These are phyloP conservation scores for Pollachius pollachius DNA, from an alignment of 2,113 vertebrate species.

Conservation along the genomic window DNA sequence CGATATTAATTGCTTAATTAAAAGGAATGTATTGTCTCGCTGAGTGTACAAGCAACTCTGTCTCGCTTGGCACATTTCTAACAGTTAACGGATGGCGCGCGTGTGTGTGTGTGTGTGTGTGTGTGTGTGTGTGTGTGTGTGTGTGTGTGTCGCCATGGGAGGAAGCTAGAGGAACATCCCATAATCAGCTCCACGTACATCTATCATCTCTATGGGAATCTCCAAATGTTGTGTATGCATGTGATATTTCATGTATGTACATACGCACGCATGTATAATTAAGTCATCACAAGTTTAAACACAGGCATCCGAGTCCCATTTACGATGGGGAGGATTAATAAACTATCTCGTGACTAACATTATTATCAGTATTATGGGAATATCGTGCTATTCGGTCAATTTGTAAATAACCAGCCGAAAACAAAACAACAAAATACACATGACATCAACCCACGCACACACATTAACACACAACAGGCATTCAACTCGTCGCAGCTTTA, in stretches of 20 bases:
- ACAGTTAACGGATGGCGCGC: conserved; percentile 26
- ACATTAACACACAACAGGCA: neutral
- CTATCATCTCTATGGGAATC: too few relatives aligned
- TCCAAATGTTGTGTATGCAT: too few relatives aligned
- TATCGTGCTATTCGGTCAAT: neutral
- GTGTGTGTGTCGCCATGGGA: neutral
- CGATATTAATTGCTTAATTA: conserved; percentile 65
- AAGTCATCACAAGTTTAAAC: too few relatives aligned
- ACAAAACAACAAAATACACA: neutral
- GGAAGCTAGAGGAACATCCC: neutral
- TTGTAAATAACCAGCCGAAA: conserved; percentile 10
- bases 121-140: conserved; percentile 9
- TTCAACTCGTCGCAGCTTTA: too few relatives aligned
- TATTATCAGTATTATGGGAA: neutral
- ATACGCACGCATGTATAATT: neutral
- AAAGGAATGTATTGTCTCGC: conserved; percentile 52
- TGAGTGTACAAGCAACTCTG: conserved; percentile 39
- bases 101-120: conserved; percentile 17
- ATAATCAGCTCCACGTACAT: neutral
- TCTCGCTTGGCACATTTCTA: conserved; percentile 29
- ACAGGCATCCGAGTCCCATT: too few relatives aligned
- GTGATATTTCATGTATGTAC: neutral
- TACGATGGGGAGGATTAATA: conserved; percentile 8
- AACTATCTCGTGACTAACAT: conserved; percentile 10
- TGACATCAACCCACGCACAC: neutral